Evolutionary conservation across 2,113 vertebrate genomes (phyloP).

Genomic region (Oncorhynchus tshawytscha): DNA sequence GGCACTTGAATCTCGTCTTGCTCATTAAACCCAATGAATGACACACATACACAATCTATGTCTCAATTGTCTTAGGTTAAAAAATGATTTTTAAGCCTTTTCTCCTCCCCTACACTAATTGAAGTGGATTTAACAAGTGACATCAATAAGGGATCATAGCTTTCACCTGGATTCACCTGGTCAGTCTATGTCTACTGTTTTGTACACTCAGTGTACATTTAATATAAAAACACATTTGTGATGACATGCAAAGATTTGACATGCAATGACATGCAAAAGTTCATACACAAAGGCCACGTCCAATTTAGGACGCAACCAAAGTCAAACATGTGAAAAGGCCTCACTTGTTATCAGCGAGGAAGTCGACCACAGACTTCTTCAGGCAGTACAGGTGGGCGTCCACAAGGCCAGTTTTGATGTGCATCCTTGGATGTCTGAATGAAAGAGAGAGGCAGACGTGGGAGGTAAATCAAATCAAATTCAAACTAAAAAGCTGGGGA

Average conservation of each 20-base stretch:
- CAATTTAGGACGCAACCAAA: too few relatives aligned
- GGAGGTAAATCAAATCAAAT: neutral
- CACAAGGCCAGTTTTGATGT: constrained; percentile 90
- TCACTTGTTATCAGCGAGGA: constrained; percentile 91
- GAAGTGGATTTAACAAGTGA: too few relatives aligned
- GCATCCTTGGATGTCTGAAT: constrained; percentile 89
- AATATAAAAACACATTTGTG: neutral
- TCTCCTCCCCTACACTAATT: too few relatives aligned
- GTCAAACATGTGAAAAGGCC: constrained; percentile 31
- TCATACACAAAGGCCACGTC: neutral
- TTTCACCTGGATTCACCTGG: too few relatives aligned
- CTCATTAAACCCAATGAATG: too few relatives aligned
- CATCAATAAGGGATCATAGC: too few relatives aligned
- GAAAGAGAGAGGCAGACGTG: constrained; percentile 9
- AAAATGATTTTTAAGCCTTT: too few relatives aligned
- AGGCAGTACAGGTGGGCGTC: constrained; percentile 98
- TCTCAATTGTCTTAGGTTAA: too few relatives aligned
- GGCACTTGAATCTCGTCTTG: too few relatives aligned
- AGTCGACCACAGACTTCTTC: constrained; percentile 94
- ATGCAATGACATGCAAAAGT: neutral
- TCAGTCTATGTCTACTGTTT: too few relatives aligned
- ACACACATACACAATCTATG: too few relatives aligned
- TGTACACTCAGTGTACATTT: neutral
- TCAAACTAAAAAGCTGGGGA: neutral
- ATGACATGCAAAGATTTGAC: neutral